Percentiles rank a stretch among this genome's conserved stretches.
phyloP scores from a whole-genome alignment of 1,140 invertebrate species.

The Formica selysi region DNA sequence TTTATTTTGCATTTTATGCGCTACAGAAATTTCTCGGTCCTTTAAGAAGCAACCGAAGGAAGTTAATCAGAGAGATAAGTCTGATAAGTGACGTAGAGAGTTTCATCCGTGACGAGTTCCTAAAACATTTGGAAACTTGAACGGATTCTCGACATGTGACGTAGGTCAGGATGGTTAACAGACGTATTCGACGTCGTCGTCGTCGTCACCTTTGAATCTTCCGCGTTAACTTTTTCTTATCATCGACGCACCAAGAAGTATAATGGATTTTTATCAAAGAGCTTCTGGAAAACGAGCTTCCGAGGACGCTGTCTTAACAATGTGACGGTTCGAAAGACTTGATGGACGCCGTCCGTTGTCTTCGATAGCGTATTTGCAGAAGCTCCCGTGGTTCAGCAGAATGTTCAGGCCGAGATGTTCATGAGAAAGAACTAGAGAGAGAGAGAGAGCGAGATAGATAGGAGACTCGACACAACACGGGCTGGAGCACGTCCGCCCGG shows the following conservation, averaged over 20 bases:
- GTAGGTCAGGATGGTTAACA: conserved; percentile 40
- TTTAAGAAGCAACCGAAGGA: conserved; percentile 19
- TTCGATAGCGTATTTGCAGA: conserved; percentile 26
- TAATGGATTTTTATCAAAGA: conserved; percentile 1
- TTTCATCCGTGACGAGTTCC: background rate
- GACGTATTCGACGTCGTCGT: conserved; percentile 3
- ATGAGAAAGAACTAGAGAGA: conserved; percentile 2
- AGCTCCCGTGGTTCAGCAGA: conserved; percentile 20
- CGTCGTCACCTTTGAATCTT: conserved; percentile 7
- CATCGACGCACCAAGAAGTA: background rate
- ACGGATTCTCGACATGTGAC: conserved; percentile 27
- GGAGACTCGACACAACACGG: conserved; percentile 54
- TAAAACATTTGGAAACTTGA: conserved; percentile 43
- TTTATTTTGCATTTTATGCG: background rate
- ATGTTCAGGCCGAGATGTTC: conserved; percentile 31
- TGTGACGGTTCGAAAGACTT: conserved; percentile 5
- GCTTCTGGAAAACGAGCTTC: background rate
- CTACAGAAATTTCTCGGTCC: background rate
- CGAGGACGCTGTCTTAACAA: background rate
- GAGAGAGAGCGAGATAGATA: background rate
- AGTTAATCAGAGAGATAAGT: conserved; percentile 12
- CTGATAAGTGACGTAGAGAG: conserved; percentile 13
- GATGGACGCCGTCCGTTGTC: background rate
- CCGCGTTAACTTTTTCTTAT: background rate
- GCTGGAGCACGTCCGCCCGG: conserved; percentile 77